Evolutionary conservation across 1,140 invertebrate genomes (phyloP).

Genomic region (Euwallacea fornicatus): DNA sequence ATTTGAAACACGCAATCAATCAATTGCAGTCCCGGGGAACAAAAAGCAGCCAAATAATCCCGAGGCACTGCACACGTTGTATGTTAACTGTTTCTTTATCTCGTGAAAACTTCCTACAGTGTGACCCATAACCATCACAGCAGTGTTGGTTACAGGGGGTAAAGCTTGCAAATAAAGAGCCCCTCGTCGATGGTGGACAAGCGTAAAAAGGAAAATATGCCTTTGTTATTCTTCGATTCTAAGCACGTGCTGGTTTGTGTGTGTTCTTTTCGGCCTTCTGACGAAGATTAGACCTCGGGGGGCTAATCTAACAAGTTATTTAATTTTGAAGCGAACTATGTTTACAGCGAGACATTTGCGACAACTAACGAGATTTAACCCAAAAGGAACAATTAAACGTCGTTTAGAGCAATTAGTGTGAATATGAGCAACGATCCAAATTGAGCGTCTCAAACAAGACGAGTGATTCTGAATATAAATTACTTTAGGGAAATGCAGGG

Average conservation of each 20-base stretch:
- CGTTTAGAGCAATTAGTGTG: slow-evolving; percentile 5
- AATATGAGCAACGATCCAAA: slow-evolving; percentile 20
- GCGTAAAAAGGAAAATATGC: slow-evolving; percentile 15
- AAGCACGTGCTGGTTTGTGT: slow-evolving; percentile 13
- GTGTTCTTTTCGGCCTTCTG: no score
- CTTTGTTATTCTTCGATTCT: slow-evolving; percentile 16
- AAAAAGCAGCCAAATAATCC: not conserved
- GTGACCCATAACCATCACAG: slow-evolving; percentile 3
- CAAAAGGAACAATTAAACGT: not conserved
- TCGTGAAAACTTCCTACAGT: slow-evolving; percentile 17
- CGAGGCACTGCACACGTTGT: not conserved
- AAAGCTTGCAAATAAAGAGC: slow-evolving; percentile 15
- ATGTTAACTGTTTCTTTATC: slow-evolving; percentile 3
- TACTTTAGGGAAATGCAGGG: slow-evolving; percentile 21
- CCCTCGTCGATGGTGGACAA: slow-evolving; percentile 12
- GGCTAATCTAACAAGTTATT: no score
- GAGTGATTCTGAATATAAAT: slow-evolving; percentile 28
- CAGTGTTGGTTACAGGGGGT: slow-evolving; percentile 18
- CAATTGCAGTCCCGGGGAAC: slow-evolving; percentile 11
- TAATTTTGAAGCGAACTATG: no score
- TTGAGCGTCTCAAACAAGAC: slow-evolving; percentile 10
- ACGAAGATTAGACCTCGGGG: no score
- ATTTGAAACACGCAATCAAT: slow-evolving; percentile 22
- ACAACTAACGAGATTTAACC: not conserved
- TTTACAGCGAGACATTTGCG: no score